phyloP scores from a whole-genome alignment of 2,797 vertebrate genomes.

The Poeciliopsis presidionis region DNA sequence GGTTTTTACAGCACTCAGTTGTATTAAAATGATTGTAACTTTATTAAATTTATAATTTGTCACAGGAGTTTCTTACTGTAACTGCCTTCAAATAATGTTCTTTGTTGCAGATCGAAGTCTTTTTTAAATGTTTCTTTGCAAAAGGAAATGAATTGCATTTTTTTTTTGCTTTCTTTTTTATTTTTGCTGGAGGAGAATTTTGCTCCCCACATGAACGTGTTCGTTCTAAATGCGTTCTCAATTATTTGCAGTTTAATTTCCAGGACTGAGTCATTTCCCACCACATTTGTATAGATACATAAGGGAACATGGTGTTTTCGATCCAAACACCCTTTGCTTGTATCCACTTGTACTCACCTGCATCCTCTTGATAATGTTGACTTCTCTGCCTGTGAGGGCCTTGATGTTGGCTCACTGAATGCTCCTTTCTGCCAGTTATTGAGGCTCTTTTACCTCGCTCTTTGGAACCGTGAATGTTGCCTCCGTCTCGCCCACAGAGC shows the following conservation, averaged over 20 bases:
- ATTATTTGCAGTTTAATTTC: conserved; percentile 43
- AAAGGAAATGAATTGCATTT: not conserved
- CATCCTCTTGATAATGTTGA: conserved; percentile 62
- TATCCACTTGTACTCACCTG: conserved; percentile 69
- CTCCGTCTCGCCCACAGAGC: conserved; percentile 36
- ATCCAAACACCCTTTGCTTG: conserved; percentile 29
- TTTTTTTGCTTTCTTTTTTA: not conserved
- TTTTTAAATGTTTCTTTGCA: not conserved
- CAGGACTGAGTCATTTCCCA: conserved; percentile 53
- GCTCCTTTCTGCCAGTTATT: conserved; percentile 56
- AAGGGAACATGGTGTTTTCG: conserved; percentile 38
- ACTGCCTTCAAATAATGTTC: not conserved
- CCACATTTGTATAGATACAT: conserved; percentile 39
- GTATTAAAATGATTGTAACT: not conserved
- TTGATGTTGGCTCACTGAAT: conserved; percentile 61
- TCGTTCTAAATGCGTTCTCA: conserved; percentile 26
- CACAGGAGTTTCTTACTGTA: not conserved
- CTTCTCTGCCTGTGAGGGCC: conserved; percentile 50
- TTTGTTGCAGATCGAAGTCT: not conserved
- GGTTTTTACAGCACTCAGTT: not conserved
- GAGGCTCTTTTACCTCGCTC: conserved; percentile 55
- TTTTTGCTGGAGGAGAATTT: conserved; percentile 32
- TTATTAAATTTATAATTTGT: not conserved
- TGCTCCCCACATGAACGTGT: conserved; percentile 22
- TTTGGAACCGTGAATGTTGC: conserved; percentile 39